Percentiles rank a stretch among this genome's conserved stretches.
phyloP scores from a whole-genome alignment of 2,113 vertebrate genomes.

The Rhea americana region DNA sequence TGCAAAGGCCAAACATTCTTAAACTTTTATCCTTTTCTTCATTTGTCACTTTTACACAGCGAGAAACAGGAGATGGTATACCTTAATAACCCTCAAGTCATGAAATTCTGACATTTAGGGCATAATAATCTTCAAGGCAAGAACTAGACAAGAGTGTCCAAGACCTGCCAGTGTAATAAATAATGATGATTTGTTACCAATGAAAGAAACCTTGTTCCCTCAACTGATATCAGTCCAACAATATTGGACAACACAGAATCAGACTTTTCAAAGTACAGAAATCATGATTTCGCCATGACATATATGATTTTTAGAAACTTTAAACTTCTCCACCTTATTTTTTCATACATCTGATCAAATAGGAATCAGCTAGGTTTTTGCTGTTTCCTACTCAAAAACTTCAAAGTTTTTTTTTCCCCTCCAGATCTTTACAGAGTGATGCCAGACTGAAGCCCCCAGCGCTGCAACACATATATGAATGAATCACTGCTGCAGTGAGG shows the following conservation, averaged over 20 bases:
- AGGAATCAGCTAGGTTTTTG: neutral
- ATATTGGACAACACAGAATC: neutral
- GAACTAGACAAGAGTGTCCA: neutral
- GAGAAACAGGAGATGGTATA: neutral
- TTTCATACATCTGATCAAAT: neutral
- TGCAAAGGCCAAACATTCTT: conserved; percentile 38
- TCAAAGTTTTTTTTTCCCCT: neutral
- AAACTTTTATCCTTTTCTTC: neutral
- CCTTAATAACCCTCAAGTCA: neutral
- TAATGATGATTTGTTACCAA: neutral
- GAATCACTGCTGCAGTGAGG: neutral
- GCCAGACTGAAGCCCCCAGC: neutral
- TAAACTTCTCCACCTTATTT: neutral
- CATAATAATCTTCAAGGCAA: neutral
- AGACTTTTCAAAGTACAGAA: neutral
- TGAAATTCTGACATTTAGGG: neutral
- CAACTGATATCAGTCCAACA: neutral
- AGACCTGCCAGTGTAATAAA: neutral
- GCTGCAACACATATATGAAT: neutral
- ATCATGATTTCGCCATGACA: neutral
- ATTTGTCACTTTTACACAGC: neutral
- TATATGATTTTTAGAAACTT: neutral
- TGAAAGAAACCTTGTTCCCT: conserved; percentile 8
- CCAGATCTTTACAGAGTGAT: neutral
- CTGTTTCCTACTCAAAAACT: neutral